Evolutionary conservation across 2,888 invertebrate genomes (phyloP).

Genomic region (Drymonia ruficornis): DNA sequence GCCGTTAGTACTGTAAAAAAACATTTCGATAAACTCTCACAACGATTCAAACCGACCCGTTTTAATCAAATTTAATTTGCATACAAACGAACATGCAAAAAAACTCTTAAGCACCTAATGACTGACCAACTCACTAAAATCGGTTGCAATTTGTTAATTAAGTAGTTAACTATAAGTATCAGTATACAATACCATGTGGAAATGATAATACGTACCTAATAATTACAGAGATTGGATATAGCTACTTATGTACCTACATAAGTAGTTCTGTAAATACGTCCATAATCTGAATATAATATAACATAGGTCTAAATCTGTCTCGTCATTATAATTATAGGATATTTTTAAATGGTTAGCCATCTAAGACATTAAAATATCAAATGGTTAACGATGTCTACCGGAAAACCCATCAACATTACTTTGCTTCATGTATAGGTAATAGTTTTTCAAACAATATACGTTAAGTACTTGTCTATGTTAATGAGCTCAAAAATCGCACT

Average conservation of each 20-base stretch:
- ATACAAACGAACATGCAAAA: not conserved
- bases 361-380: conserved; percentile 26
- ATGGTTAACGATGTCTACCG: conserved; percentile 18
- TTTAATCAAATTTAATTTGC: not conserved
- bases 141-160: too few species aligned
- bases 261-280: too few species aligned
- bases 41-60: too few species aligned
- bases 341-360: conserved; percentile 26
- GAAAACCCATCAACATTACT: conserved; percentile 24
- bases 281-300: too few species aligned
- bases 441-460: conserved; percentile 21
- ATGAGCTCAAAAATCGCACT: not conserved
- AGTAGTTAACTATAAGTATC: not conserved
- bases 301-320: not conserved
- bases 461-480: not conserved
- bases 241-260: too few species aligned
- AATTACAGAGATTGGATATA: too few species aligned
- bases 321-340: conserved; percentile 1
- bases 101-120: too few species aligned
- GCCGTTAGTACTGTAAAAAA: not conserved
- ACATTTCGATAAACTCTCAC: too few species aligned
- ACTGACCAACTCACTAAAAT: too few species aligned
- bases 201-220: too few species aligned
- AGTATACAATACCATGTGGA: too few species aligned
- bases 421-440: not conserved